phyloP scores from a whole-genome alignment of 2,797 vertebrate species.

The Sebastes kiyomatsui region DNA sequence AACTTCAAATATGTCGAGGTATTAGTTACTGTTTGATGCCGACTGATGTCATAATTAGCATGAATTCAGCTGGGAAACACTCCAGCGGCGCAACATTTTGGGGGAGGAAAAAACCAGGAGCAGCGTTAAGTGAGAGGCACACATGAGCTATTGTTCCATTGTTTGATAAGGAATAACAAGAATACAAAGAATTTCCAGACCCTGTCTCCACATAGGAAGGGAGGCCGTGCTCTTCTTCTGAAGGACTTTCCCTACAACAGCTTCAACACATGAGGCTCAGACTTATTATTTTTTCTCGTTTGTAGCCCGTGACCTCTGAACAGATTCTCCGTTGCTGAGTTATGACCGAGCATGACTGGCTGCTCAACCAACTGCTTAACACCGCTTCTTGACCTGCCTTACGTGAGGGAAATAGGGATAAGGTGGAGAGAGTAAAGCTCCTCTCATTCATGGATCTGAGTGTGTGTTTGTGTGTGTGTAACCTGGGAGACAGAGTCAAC shows the following conservation, averaged over 20 bases:
- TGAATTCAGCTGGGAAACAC: constrained; percentile 40
- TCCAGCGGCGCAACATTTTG: constrained; percentile 22
- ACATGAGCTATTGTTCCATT: constrained; percentile 82
- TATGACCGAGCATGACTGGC: constrained; percentile 45
- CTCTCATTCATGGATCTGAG: constrained; percentile 18
- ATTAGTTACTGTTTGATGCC: constrained; percentile 19
- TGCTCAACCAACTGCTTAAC: constrained; percentile 42
- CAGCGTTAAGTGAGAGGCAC: constrained; percentile 63
- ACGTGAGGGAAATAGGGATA: constrained; percentile 41
- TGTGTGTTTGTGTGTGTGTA: constrained; percentile 8
- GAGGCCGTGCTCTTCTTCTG: constrained; percentile 71
- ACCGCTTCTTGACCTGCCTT: constrained; percentile 43
- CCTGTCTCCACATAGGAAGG: constrained; percentile 72
- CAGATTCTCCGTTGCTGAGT: constrained; percentile 41
- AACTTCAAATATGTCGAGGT: constrained; percentile 16
- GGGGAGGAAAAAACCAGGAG: constrained; percentile 28
- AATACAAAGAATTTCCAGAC: constrained; percentile 81
- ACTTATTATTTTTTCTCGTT: constrained; percentile 41
- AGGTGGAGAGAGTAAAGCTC: constrained; percentile 16
- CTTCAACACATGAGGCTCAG: constrained; percentile 39
- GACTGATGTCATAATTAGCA: constrained; percentile 29
- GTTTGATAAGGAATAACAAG: constrained; percentile 83
- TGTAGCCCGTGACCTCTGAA: constrained; percentile 35
- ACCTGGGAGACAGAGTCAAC: constrained; percentile 24
- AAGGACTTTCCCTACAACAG: constrained; percentile 58